Base-by-base conservation (phyloP, 2,113 vertebrate genomes). In the Anarrhichthys ocellatus region DNA sequence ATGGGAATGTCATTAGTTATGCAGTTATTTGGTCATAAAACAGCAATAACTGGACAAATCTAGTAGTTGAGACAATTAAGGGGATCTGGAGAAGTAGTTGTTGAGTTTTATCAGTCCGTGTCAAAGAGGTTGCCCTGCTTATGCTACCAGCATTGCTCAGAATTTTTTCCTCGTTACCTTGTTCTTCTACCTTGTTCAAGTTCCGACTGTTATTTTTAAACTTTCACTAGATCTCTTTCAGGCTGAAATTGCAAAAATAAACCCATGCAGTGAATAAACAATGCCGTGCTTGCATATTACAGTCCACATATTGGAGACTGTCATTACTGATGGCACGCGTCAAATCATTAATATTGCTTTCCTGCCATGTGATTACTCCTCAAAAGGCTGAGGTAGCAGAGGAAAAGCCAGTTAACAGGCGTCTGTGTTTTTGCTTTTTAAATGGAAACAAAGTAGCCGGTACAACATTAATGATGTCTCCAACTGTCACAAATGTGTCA, bases 381-480 rank as follows among this genome's bases (percentile, higher is more conserved):
- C 40, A 56, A 70, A 88, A 74, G 32, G 73, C 70, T 70, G 73
- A 87, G n/a, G 18, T 27, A 62, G 62, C 65, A 72, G 56, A 73
- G 58, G 24, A 44, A 58, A 73, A 82, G 42, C 27, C 8, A 2
- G 40, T 42, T 36, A 79, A 76, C 18, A 38, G 46, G 7, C 5
- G 40, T 67, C 20, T 54, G 65, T 54, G 62, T 6, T 72, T 62
- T 65, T 54, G 52, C 67, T 56, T 76, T 80, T 87, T 81, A 81
- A 83, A 82, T 77, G 61, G 40, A 66, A 76, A 68, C 44, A 70
- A 42, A 74, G 61, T 46, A 32, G 34, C 36, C 32, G 54, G 9
- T 62, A 18, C 32, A 76, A 5, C 66, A n/a, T 73, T 69, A 85
- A 79, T 71, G 38, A 81, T 82, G 61, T 73, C 59, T 85, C 71